Conservation (phyloP, 2,797 vertebrate species). For the Gymnopithys bicolor region DNA sequence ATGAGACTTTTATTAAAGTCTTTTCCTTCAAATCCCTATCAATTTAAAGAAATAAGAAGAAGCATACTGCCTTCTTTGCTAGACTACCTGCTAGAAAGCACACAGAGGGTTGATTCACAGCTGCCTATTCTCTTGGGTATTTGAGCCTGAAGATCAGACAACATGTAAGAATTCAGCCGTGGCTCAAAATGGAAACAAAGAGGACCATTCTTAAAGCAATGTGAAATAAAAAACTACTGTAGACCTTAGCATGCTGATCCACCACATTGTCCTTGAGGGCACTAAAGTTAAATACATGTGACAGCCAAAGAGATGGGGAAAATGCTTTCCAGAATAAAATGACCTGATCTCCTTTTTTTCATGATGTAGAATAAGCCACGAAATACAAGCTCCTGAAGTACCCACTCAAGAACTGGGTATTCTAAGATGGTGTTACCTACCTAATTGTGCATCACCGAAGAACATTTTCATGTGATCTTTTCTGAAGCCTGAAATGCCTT, state of each 20-base stretch:
- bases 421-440: constrained; percentile 51
- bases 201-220: constrained; percentile 75
- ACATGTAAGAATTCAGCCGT: constrained; percentile 78
- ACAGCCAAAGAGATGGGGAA: constrained; percentile 70
- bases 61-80: constrained; percentile 64
- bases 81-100: constrained; percentile 72
- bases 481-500: constrained; percentile 54
- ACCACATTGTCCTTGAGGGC: constrained; percentile 75
- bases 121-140: constrained; percentile 76
- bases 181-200: constrained; percentile 81
- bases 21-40: constrained; percentile 73
- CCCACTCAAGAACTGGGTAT: constrained; percentile 57
- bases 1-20: constrained; percentile 70
- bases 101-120: constrained; percentile 74
- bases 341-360: constrained; percentile 65
- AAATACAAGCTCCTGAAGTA: constrained; percentile 68
- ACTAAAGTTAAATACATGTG: constrained; percentile 75
- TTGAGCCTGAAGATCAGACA: constrained; percentile 79
- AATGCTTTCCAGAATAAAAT: constrained; percentile 74
- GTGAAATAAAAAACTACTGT: constrained; percentile 73
- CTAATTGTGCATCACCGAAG: constrained; percentile 29
- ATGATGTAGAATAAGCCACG: constrained; percentile 63
- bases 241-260: constrained; percentile 70
- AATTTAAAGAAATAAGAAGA: constrained; percentile 74
- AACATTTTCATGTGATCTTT: constrained; percentile 58